A percentile compares a stretch with the other conserved stretches of the same genome.
These are phyloP conservation scores for Schizopygopsis pylzovi DNA, from an alignment of 2,797 vertebrate species.

Conservation along the genomic window DNA sequence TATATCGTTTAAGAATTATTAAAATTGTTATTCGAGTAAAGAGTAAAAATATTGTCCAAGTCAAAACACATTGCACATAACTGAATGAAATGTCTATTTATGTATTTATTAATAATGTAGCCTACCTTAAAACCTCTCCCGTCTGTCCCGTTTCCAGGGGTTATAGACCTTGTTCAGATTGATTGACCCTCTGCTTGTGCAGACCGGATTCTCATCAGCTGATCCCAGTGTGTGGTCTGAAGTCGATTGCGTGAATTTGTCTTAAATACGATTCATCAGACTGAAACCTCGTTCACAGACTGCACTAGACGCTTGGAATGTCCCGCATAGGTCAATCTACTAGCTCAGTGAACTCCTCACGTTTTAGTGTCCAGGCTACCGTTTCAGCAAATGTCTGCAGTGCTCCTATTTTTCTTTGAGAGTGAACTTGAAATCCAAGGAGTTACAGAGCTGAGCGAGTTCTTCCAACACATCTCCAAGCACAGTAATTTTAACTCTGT, in stretches of 20 bases:
- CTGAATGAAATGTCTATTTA: not conserved
- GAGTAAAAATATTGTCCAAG: not conserved
- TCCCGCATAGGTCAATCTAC: conserved; percentile 23
- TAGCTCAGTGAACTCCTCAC: conserved; percentile 9
- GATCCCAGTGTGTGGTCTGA: not conserved
- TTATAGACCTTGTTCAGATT: not conserved
- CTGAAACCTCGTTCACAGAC: conserved; percentile 33
- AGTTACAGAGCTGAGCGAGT: not conserved
- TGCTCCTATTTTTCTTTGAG: too few relatives aligned
- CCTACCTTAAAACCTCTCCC: not conserved
- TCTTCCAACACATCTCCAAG: not conserved
- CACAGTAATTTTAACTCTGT: not conserved
- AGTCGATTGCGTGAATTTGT: not conserved
- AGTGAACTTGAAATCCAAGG: not conserved
- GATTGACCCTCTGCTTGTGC: conserved; percentile 9
- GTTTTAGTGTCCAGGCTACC: not conserved
- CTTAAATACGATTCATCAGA: conserved; percentile 24
- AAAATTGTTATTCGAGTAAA: not conserved
- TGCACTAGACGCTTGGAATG: conserved; percentile 31
- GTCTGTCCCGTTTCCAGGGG: not conserved
- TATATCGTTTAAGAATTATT: not conserved
- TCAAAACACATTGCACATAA: not conserved
- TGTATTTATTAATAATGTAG: not conserved
- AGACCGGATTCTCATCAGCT: not conserved
- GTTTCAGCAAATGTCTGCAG: not conserved